Evolutionary conservation across 2,113 vertebrate genomes (phyloP), one percentile per base, ranked within the genome.

Genomic region (Bolborhynchus lineola): DNA sequence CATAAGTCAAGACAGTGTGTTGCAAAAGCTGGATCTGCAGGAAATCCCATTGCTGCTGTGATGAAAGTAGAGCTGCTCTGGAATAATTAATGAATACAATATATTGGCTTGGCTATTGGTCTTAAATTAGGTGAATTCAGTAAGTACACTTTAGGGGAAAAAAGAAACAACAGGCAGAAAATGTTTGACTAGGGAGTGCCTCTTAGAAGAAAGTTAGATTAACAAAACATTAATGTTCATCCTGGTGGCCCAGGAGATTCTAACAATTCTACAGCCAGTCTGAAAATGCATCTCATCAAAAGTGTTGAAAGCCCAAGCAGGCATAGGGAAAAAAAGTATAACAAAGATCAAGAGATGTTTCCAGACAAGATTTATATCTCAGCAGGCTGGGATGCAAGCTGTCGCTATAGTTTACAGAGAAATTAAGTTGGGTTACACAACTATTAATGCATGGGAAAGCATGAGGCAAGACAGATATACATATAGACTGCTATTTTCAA

Each of bases 81-180:
- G 63, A 95, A 94, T 90, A 71, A 94, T 90, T 96, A 52, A 83
- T 86, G 20, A 86, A 75, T 39, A 83, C 50, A 74, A 7, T 63
- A 49, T 83, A 25, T 93, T 92, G 57, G 39, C 35, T 75, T 72
- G 59, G 50, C 31, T 71, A 16, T 68, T 44, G 64, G 28, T 71
- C 35, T 91, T 20, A 33, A 50, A 67, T 65, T 39, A 75, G 52
- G n/a, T 33, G n/a, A 57, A n/a, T 62, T 79, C 42, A 77, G 11
- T 49, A 87, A 57, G 37, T 33, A 59, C 17, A 8, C 39, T 33
- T 82, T 7, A 53, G 37, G 29, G 26, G 5, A 31, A 72, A 72
- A 59, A 86, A 41, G 10, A 52, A 62, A 52, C 5, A 68, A 24
- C 1, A 12, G 28, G 20, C 23, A 90, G 68, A 64, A 90, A 87